These are phyloP conservation scores for Lophochroa leadbeateri DNA, from an alignment of 2,113 vertebrate genomes.

Conservation along the genomic window DNA sequence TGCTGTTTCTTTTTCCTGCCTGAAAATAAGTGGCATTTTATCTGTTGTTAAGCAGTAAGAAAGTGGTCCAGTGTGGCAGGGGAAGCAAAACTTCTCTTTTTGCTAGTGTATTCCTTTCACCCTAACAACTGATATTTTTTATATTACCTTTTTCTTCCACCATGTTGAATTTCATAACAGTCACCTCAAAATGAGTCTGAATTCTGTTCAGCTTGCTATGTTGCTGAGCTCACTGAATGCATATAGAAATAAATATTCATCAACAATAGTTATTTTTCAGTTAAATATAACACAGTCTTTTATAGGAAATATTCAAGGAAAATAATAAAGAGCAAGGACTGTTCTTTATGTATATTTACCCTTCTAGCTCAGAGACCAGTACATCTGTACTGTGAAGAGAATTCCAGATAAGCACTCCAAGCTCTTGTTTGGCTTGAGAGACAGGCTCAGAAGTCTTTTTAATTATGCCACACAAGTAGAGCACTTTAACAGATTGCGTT, in stretches of 20 bases:
- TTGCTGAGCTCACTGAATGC: neutral
- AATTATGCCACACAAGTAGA: slow-evolving; percentile 17
- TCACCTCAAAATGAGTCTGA: neutral
- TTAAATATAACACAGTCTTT: neutral
- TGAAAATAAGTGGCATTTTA: slow-evolving; percentile 66
- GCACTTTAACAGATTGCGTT: slow-evolving; percentile 1
- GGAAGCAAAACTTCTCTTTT: slow-evolving; percentile 32
- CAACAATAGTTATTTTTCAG: neutral
- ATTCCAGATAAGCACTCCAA: neutral
- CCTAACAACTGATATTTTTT: neutral
- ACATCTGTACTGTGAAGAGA: neutral
- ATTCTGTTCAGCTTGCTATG: neutral
- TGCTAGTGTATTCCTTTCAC: neutral
- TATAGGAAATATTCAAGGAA: neutral
- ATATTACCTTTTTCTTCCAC: neutral
- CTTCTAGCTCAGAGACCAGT: neutral
- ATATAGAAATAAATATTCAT: neutral
- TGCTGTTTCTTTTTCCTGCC: slow-evolving; percentile 63
- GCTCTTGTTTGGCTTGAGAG: slow-evolving; percentile 30
- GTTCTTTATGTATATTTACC: neutral
- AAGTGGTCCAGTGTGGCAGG: neutral
- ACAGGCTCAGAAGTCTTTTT: neutral
- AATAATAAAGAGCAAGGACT: neutral
- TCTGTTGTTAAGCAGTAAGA: slow-evolving; percentile 51
- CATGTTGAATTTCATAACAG: neutral